These are phyloP conservation scores for Andrena camellia DNA, from an alignment of 2,888 invertebrate species.

Conservation along the genomic window DNA sequence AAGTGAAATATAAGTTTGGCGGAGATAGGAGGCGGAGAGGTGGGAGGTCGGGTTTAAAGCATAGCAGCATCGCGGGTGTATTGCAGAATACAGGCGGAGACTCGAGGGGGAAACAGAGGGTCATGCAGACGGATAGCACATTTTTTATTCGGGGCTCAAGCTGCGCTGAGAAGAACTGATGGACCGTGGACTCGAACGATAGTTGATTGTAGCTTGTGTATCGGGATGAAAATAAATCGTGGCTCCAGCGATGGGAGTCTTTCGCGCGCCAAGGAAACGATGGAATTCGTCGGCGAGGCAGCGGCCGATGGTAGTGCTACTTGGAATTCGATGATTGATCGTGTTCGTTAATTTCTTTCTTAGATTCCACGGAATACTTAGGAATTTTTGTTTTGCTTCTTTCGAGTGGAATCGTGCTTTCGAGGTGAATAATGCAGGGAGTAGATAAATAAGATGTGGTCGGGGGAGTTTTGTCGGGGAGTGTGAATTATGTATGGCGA, in stretches of 20 bases:
- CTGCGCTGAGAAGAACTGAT: constrained; percentile 55
- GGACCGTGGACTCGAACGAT: constrained; percentile 59
- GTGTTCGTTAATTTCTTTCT: background rate
- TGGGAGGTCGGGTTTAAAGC: constrained; percentile 13
- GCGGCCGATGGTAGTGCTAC: constrained; percentile 1
- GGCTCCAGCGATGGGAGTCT: constrained; percentile 14
- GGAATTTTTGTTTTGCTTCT: background rate
- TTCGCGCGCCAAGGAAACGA: constrained; percentile 28
- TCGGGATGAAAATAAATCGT: constrained; percentile 60
- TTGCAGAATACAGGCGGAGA: constrained; percentile 48
- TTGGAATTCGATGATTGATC: constrained; percentile 7
- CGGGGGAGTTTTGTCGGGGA: too few species aligned
- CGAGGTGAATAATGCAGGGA: too few species aligned
- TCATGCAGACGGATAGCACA: constrained; percentile 52
- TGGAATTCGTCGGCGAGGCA: constrained; percentile 7
- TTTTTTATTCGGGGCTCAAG: constrained; percentile 60
- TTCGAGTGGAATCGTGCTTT: background rate
- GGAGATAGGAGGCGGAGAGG: constrained; percentile 24
- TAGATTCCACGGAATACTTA: background rate
- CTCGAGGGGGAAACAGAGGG: constrained; percentile 34
- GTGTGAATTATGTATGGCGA: too few species aligned
- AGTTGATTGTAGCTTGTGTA: constrained; percentile 56
- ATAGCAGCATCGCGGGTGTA: constrained; percentile 47
- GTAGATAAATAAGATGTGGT: too few species aligned
- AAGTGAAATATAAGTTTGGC: constrained; percentile 63